phyloP scores from a whole-genome alignment of 92 coral and sea anemone species.

The Scolanthus callimorphus region DNA sequence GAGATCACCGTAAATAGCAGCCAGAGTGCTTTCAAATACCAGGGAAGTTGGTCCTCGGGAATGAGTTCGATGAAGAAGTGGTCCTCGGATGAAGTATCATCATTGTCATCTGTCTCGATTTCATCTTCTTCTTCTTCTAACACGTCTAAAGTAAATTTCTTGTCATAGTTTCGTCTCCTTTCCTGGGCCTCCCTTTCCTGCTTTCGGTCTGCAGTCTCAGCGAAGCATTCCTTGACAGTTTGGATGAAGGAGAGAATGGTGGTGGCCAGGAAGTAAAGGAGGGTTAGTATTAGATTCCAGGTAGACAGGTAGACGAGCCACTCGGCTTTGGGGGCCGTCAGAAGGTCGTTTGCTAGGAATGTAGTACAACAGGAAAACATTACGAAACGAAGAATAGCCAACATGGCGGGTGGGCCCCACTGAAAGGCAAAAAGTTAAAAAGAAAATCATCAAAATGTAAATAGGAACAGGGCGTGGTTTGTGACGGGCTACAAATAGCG shows the following conservation, averaged over 20 bases:
- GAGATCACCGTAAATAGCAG: not conserved
- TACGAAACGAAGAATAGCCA: constrained; percentile 18
- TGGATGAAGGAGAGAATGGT: not conserved
- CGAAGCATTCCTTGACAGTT: not conserved
- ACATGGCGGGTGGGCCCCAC: constrained; percentile 30
- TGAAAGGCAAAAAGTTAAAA: no score
- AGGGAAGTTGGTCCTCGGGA: constrained; percentile 3
- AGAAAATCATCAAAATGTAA: no score
- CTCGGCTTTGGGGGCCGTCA: not conserved
- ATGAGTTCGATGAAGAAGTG: not conserved
- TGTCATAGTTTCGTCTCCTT: not conserved
- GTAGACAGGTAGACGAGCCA: constrained; percentile 1
- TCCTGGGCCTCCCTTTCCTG: not conserved
- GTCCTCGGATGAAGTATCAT: not conserved
- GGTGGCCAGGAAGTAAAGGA: constrained; percentile 4
- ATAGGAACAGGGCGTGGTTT: no score
- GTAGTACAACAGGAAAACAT: constrained; percentile 15
- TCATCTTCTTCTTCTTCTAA: constrained; percentile 1
- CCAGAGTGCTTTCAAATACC: not conserved
- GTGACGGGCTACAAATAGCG: no score
- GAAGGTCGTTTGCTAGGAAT: not conserved
- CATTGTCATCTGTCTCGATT: not conserved
- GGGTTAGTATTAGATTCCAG: not conserved
- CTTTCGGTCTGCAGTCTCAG: not conserved
- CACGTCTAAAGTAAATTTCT: not conserved